These are phyloP conservation scores for Falco biarmicus DNA, from an alignment of 2,797 vertebrate genomes.

Conservation along the genomic window DNA sequence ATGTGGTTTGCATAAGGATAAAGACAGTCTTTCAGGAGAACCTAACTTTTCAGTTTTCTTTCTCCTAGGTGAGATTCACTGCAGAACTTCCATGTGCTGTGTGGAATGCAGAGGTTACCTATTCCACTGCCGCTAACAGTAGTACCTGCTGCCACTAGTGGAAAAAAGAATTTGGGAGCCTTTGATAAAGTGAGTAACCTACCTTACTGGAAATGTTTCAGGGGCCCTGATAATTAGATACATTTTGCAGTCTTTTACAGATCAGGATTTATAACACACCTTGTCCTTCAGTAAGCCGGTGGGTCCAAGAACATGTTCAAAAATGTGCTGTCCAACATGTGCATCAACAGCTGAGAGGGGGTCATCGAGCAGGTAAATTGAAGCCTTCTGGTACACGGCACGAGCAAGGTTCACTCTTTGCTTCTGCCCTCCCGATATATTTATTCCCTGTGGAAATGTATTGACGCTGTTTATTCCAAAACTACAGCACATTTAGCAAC, in stretches of 20 bases:
- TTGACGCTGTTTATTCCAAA: neutral
- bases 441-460: slow-evolving; percentile 84
- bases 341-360: slow-evolving; percentile 94
- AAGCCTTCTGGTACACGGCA: slow-evolving; percentile 90
- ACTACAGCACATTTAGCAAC: neutral
- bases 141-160: neutral
- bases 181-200: neutral
- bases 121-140: neutral
- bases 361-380: slow-evolving; percentile 93
- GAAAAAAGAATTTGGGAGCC: neutral
- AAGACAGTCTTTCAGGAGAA: neutral
- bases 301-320: slow-evolving; percentile 91
- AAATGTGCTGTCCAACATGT: slow-evolving; percentile 91
- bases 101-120: neutral
- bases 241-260: neutral
- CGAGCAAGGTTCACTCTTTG: slow-evolving; percentile 90
- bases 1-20: neutral
- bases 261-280: slow-evolving; percentile 68
- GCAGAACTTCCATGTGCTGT: neutral
- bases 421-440: slow-evolving; percentile 95
- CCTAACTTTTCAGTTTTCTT: neutral
- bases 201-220: neutral
- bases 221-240: neutral
- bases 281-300: slow-evolving; percentile 89
- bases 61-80: neutral